Conservation (phyloP, 2,113 vertebrate species). For the Myxocyprinus asiaticus region DNA sequence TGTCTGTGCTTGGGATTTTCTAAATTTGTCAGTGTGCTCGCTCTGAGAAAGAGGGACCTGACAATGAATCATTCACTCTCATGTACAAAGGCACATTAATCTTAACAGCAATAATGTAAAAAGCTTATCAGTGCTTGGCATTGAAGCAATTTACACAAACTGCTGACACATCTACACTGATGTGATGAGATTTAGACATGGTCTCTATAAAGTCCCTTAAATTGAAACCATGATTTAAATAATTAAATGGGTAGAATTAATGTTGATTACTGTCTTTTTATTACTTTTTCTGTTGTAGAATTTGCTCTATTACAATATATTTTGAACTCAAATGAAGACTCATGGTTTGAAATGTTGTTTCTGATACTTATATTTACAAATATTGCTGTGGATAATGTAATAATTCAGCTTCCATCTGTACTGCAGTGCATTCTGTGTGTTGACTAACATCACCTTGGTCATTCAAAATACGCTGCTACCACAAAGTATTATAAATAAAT, state of each 20-base stretch:
- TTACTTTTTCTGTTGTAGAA: neutral
- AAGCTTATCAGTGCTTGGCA: conserved; percentile 32
- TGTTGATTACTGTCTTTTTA: too few relatives aligned
- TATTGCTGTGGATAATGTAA: too few relatives aligned
- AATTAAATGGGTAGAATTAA: conserved; percentile 33
- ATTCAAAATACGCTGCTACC: too few relatives aligned
- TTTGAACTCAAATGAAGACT: neutral
- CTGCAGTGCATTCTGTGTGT: too few relatives aligned
- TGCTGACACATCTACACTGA: conserved; percentile 12
- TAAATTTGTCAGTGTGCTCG: conserved; percentile 27
- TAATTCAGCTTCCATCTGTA: too few relatives aligned
- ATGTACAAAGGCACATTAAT: conserved; percentile 25
- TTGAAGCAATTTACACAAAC: conserved; percentile 27
- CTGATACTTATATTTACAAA: neutral
- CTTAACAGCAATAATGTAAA: conserved; percentile 42
- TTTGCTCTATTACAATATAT: neutral
- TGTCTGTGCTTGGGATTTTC: conserved; percentile 25
- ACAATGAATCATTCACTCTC: conserved; percentile 42
- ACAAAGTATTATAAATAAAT: too few relatives aligned
- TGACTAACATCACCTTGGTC: too few relatives aligned
- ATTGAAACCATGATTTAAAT: conserved; percentile 31
- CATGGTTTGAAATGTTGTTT: neutral
- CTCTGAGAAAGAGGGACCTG: conserved; percentile 23
- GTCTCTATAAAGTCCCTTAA: conserved; percentile 19
- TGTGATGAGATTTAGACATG: neutral